Percentiles rank a stretch among this genome's conserved stretches.
Evolutionary conservation across 2,888 invertebrate genomes (phyloP).

Genomic region (Drepana falcataria): DNA sequence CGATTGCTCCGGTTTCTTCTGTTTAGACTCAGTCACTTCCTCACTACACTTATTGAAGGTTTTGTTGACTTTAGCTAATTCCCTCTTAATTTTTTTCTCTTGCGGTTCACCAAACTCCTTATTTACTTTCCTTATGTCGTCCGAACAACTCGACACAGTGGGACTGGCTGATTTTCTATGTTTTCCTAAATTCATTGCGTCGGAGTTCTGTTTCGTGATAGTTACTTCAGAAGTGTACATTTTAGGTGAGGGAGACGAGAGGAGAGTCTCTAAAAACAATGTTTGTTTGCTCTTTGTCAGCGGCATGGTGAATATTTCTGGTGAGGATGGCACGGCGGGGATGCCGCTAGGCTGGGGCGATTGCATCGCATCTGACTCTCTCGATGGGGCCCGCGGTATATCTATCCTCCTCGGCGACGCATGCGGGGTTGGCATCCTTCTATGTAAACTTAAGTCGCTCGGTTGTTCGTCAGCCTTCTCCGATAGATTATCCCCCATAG

Average conservation of each 20-base stretch:
- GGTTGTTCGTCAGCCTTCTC: conserved; percentile 78
- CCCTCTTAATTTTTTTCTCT: conserved; percentile 59
- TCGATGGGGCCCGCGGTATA: conserved; percentile 80
- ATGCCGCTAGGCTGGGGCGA: conserved; percentile 86
- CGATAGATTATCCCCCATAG: conserved; percentile 48
- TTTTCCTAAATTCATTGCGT: conserved; percentile 84
- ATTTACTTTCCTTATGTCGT: conserved; percentile 81
- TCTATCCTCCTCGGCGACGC: conserved; percentile 69
- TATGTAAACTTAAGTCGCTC: conserved; percentile 80
- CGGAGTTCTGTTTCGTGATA: conserved; percentile 78
- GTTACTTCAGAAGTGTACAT: conserved; percentile 79
- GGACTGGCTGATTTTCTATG: conserved; percentile 83
- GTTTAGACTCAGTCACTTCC: conserved; percentile 32
- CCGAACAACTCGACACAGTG: conserved; percentile 85
- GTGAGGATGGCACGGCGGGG: conserved; percentile 83
- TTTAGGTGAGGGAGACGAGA: conserved; percentile 79
- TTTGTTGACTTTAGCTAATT: conserved; percentile 59
- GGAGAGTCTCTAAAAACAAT: conserved; percentile 80
- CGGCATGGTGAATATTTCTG: conserved; percentile 80
- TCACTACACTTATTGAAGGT: conserved; percentile 53
- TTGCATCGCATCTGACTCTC: conserved; percentile 85
- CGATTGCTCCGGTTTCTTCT: conserved; percentile 43
- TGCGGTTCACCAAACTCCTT: conserved; percentile 73
- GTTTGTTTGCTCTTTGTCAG: conserved; percentile 71
- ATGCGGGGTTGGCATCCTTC: conserved; percentile 63